These are phyloP conservation scores for Delichon dasypus DNA, from an alignment of 2,797 vertebrate species.

Conservation along the genomic window DNA sequence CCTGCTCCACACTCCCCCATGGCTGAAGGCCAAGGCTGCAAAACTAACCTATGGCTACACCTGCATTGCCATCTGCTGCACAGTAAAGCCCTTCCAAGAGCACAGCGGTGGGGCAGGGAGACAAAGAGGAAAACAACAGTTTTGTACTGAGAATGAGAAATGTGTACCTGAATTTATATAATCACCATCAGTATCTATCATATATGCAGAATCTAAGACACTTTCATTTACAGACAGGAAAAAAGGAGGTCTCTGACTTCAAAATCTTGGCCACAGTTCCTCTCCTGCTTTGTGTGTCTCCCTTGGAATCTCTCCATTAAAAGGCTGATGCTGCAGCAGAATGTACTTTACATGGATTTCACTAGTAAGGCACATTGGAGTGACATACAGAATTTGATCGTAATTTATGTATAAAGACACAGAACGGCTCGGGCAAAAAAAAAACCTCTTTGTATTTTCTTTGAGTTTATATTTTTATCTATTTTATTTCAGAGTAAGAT, in stretches of 20 bases:
- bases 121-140: not conserved
- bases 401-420: not conserved
- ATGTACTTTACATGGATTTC: not conserved
- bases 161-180: not conserved
- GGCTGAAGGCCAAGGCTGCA: not conserved
- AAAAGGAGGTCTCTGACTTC: not conserved
- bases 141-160: not conserved
- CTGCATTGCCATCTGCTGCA: not conserved
- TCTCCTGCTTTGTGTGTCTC: not conserved
- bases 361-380: not conserved
- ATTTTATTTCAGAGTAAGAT: not conserved
- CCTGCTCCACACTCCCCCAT: not conserved
- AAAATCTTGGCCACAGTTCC: not conserved
- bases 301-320: not conserved
- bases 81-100: not conserved
- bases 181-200: not conserved
- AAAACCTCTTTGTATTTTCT: not conserved
- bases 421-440: not conserved
- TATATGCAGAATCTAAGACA: not conserved
- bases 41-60: not conserved
- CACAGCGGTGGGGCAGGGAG: not conserved
- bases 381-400: not conserved
- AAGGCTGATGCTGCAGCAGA: not conserved
- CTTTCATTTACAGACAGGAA: not conserved
- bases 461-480: not conserved